Conservation (phyloP, 1,140 invertebrate species). For the Chelonus insularis region DNA sequence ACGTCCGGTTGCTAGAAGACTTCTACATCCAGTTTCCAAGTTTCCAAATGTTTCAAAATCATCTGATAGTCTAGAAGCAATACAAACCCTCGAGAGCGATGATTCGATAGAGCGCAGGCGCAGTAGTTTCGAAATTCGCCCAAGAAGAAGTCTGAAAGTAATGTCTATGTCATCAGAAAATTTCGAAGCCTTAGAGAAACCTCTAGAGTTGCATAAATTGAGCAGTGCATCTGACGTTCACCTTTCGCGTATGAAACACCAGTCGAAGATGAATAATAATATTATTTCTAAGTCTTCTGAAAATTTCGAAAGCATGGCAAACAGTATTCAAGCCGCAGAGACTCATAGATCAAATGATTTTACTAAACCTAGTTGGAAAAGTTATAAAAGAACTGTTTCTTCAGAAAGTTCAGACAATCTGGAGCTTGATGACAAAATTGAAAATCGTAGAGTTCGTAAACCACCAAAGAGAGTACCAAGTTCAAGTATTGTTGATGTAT, state of each 20-base stretch:
- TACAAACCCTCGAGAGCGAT: conserved; percentile 44
- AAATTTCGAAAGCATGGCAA: conserved; percentile 45
- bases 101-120: conserved; percentile 49
- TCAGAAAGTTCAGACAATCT: conserved; percentile 54
- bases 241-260: conserved; percentile 36
- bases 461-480: conserved; percentile 46
- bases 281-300: conserved; percentile 45
- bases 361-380: conserved; percentile 16
- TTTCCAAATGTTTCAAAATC: conserved; percentile 49
- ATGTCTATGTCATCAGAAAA: conserved; percentile 56
- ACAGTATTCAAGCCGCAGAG: conserved; percentile 24
- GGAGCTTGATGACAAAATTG: conserved; percentile 45
- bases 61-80: conserved; percentile 49
- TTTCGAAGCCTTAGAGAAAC: conserved; percentile 44
- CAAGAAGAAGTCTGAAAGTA: conserved; percentile 34
- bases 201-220: conserved; percentile 42
- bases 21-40: conserved; percentile 40
- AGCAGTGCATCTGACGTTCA: conserved; percentile 53
- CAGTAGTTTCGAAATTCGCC: conserved; percentile 46
- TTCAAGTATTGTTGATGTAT: conserved; percentile 40
- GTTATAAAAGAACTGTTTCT: conserved; percentile 36
- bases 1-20: conserved; percentile 38
- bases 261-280: conserved; percentile 24
- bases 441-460: conserved; percentile 38
- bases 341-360: conserved; percentile 21